Conservation (phyloP, 2,797 vertebrate genomes). For the Scleropages formosus region DNA sequence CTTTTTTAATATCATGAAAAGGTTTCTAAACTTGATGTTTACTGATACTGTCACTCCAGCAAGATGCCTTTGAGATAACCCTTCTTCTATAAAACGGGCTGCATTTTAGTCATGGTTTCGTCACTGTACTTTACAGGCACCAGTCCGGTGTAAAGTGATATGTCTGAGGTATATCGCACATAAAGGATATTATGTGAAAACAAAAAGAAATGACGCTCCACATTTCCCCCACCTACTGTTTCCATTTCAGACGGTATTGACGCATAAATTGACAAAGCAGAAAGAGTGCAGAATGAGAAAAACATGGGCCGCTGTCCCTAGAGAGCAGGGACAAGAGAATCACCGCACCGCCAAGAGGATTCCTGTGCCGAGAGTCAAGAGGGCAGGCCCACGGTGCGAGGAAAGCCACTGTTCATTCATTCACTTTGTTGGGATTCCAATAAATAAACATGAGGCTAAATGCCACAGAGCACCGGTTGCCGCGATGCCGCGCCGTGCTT, state of each 20-base stretch:
- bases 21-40: no score
- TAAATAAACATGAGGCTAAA: slow-evolving; percentile 54
- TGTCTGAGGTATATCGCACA: neutral
- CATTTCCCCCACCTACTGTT: no score
- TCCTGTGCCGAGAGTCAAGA: neutral
- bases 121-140: no score
- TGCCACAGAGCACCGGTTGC: slow-evolving; percentile 35
- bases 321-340: no score
- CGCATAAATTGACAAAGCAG: neutral
- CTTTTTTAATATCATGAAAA: no score
- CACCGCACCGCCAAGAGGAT: neutral
- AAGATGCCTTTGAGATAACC: no score
- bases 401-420: slow-evolving; percentile 14
- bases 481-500: slow-evolving; percentile 46
- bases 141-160: no score
- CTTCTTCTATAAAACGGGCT: no score
- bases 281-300: no score
- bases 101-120: no score
- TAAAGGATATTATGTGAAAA: neutral
- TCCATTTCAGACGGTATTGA: neutral
- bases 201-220: slow-evolving; percentile 12
- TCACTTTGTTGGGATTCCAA: slow-evolving; percentile 39
- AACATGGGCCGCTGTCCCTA: neutral
- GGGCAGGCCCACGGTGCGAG: neutral
- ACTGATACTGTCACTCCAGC: no score